A percentile compares a stretch with the other conserved stretches of the same genome.
phyloP scores from a whole-genome alignment of 2,888 invertebrate species.

The Pseudococcus longispinus region DNA sequence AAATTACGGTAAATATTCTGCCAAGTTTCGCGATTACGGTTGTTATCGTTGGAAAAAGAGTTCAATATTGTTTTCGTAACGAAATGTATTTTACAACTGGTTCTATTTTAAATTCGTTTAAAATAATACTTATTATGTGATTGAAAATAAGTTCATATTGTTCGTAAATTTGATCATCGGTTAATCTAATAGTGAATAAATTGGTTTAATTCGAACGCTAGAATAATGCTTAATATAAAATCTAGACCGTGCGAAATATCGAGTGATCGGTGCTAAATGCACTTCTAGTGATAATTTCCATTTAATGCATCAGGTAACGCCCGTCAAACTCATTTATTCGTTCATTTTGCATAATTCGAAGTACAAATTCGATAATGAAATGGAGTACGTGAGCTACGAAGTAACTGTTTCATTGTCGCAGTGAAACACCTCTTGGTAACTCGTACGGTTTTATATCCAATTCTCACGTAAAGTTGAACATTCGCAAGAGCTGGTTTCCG shows the following conservation, averaged over 20 bases:
- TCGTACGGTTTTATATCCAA: neutral
- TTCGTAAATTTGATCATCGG: neutral
- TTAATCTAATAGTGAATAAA: neutral
- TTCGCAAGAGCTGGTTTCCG: neutral
- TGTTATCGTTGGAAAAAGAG: neutral
- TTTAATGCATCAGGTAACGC: conserved; percentile 12
- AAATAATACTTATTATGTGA: neutral
- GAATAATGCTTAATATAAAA: neutral
- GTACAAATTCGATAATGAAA: neutral
- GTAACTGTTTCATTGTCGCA: neutral
- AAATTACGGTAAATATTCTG: neutral
- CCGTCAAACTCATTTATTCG: neutral
- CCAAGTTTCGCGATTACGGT: neutral
- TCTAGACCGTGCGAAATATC: neutral
- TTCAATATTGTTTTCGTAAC: neutral
- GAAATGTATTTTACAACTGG: conserved; percentile 16
- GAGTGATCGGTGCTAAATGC: neutral
- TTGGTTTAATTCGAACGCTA: neutral
- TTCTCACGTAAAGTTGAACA: neutral
- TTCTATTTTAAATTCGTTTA: neutral
- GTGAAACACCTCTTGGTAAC: neutral
- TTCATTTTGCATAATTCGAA: neutral
- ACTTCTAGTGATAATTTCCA: neutral
- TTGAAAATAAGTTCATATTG: neutral
- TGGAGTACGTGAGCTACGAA: neutral